Evolutionary conservation across 2,113 vertebrate genomes (phyloP).

Genomic region (Carollia perspicillata): DNA sequence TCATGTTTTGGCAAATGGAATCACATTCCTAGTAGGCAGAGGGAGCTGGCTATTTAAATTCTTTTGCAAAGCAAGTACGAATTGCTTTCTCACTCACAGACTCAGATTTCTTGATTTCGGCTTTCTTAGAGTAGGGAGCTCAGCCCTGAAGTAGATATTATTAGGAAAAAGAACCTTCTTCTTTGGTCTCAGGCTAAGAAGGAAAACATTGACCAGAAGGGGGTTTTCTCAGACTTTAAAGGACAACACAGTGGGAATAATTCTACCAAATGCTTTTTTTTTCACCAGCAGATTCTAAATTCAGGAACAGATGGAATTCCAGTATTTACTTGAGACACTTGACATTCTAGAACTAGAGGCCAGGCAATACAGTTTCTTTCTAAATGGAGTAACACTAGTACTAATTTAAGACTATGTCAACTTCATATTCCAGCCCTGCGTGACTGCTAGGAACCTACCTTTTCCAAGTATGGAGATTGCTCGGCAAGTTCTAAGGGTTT

Average conservation of each 20-base stretch:
- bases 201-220: background rate
- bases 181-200: background rate
- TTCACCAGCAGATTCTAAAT: constrained; percentile 23
- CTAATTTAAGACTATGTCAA: constrained; percentile 45
- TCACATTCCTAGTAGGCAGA: constrained; percentile 44
- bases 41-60: constrained; percentile 48
- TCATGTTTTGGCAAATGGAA: constrained; percentile 31
- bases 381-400: constrained; percentile 10
- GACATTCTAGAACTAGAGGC: constrained; percentile 47
- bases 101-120: constrained; percentile 6
- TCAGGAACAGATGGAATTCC: background rate
- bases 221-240: background rate
- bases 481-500: constrained; percentile 6
- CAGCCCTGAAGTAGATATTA: background rate
- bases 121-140: constrained; percentile 12
- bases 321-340: constrained; percentile 20
- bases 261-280: constrained; percentile 53
- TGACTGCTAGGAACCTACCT: background rate
- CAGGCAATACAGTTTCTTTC: constrained; percentile 34
- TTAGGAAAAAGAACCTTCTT: background rate
- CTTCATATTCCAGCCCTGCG: background rate
- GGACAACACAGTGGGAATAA: background rate
- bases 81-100: background rate
- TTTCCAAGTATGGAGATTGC: constrained; percentile 54
- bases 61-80: constrained; percentile 29